phyloP scores from a whole-genome alignment of 1,140 invertebrate species.

The Drosophila quadrilineata region DNA sequence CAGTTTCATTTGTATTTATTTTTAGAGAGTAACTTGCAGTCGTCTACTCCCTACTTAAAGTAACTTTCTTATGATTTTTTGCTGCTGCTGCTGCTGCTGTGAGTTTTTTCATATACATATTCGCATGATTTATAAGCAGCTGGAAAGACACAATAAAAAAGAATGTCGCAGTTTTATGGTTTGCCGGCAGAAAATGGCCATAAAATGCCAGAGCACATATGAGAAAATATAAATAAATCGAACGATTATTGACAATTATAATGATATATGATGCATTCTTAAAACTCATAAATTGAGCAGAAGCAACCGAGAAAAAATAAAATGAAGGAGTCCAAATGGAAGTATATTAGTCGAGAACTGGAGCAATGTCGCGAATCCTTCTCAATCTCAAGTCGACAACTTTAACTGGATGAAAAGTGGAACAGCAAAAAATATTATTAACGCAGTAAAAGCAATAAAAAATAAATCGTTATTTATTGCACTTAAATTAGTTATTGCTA shows the following conservation, averaged over 20 bases:
- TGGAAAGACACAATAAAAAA: slow-evolving; percentile 63
- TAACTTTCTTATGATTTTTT: slow-evolving; percentile 23
- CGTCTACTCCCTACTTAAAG: background rate
- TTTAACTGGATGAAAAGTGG: slow-evolving; percentile 40
- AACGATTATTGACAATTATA: slow-evolving; percentile 80
- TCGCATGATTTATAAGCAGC: slow-evolving; percentile 69
- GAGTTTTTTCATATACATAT: slow-evolving; percentile 45
- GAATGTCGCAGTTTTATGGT: slow-evolving; percentile 70
- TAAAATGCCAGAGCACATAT: slow-evolving; percentile 71
- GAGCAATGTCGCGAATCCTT: slow-evolving; percentile 35
- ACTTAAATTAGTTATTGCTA: slow-evolving; percentile 18
- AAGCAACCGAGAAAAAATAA: too few relatives aligned
- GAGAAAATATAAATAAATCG: slow-evolving; percentile 79
- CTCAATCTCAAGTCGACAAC: slow-evolving; percentile 44
- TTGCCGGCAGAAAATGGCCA: slow-evolving; percentile 64
- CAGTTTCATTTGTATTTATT: too few relatives aligned
- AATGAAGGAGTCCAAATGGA: background rate
- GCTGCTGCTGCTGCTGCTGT: too few relatives aligned
- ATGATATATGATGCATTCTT: slow-evolving; percentile 75
- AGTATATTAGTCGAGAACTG: slow-evolving; percentile 58
- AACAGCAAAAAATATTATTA: slow-evolving; percentile 6
- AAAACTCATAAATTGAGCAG: slow-evolving; percentile 69
- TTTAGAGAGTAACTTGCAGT: background rate
- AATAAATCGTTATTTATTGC: slow-evolving; percentile 31
- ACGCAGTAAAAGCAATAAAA: slow-evolving; percentile 22